phyloP scores from a whole-genome alignment of 2,797 vertebrate genomes.

The Triplophysa bombifrons region DNA sequence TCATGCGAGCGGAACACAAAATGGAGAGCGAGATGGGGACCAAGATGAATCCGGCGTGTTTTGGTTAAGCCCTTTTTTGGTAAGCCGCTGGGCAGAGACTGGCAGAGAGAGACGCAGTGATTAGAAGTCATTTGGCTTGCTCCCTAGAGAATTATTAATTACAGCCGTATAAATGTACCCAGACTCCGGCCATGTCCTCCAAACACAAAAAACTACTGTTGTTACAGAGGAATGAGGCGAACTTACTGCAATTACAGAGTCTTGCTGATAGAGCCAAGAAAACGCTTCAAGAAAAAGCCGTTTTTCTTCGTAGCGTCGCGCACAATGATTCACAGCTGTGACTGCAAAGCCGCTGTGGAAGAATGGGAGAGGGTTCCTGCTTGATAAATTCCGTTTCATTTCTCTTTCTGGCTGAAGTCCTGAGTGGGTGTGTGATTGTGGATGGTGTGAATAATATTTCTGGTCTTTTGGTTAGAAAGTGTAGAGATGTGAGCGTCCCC shows the following conservation, averaged over 20 bases:
- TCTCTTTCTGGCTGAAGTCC: conserved; percentile 27
- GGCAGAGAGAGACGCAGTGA: conserved; percentile 41
- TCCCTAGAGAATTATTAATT: conserved; percentile 58
- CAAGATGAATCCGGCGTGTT: background rate
- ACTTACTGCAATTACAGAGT: conserved; percentile 59
- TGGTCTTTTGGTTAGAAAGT: conserved; percentile 37
- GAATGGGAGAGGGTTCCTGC: conserved; percentile 11
- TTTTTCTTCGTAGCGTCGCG: conserved; percentile 31
- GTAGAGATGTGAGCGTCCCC: conserved; percentile 20
- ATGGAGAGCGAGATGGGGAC: background rate
- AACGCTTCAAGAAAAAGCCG: conserved; percentile 30
- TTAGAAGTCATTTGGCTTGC: conserved; percentile 55
- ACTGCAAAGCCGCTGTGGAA: conserved; percentile 48
- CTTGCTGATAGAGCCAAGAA: conserved; percentile 45
- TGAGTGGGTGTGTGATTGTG: conserved; percentile 18
- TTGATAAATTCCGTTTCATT: conserved; percentile 32
- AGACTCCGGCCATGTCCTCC: conserved; percentile 34
- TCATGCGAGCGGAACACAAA: conserved; percentile 20
- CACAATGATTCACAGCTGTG: conserved; percentile 49
- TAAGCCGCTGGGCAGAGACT: conserved; percentile 25
- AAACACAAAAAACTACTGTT: conserved; percentile 27
- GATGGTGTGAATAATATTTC: conserved; percentile 37
- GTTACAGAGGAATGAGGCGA: conserved; percentile 48
- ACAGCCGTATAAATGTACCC: conserved; percentile 56
- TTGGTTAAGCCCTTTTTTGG: conserved; percentile 17